phyloP scores from a whole-genome alignment of 1,140 invertebrate species.

The Galendromus occidentalis region DNA sequence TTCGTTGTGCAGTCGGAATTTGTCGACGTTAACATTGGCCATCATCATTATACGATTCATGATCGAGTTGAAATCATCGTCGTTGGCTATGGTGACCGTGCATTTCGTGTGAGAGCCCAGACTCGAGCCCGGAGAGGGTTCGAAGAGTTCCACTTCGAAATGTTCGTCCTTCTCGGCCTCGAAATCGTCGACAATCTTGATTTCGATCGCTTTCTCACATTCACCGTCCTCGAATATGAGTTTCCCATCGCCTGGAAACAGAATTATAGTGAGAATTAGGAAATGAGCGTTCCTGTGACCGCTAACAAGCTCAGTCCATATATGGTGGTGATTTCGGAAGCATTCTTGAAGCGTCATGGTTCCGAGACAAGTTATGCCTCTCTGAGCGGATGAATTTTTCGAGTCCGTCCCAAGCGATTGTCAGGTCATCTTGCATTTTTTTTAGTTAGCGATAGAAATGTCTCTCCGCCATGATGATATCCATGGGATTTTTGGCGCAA shows the following conservation, averaged over 20 bases:
- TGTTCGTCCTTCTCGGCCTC: slow-evolving; percentile 43
- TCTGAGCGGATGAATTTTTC: too few species aligned
- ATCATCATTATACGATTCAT: slow-evolving; percentile 35
- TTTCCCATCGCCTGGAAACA: slow-evolving; percentile 26
- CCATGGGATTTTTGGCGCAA: too few species aligned
- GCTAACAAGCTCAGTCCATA: too few species aligned
- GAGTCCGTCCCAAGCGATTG: too few species aligned
- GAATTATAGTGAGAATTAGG: too few species aligned
- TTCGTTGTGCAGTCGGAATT: slow-evolving; percentile 34
- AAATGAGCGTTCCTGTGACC: too few species aligned
- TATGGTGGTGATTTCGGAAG: too few species aligned
- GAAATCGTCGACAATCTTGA: slow-evolving; percentile 40
- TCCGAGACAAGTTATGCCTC: too few species aligned
- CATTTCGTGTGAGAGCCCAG: slow-evolving; percentile 36
- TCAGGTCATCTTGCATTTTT: too few species aligned
- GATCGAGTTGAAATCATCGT: slow-evolving; percentile 42
- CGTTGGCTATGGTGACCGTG: slow-evolving; percentile 45
- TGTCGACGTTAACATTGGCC: slow-evolving; percentile 38
- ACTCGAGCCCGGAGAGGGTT: slow-evolving; percentile 35
- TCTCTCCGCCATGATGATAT: too few species aligned
- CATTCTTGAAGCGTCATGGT: too few species aligned
- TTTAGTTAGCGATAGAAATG: too few species aligned
- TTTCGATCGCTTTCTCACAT: slow-evolving; percentile 33
- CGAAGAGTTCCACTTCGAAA: slow-evolving; percentile 39
- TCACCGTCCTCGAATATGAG: slow-evolving; percentile 39